phyloP scores from a whole-genome alignment of 2,888 invertebrate species.

The Drosophila robusta region DNA sequence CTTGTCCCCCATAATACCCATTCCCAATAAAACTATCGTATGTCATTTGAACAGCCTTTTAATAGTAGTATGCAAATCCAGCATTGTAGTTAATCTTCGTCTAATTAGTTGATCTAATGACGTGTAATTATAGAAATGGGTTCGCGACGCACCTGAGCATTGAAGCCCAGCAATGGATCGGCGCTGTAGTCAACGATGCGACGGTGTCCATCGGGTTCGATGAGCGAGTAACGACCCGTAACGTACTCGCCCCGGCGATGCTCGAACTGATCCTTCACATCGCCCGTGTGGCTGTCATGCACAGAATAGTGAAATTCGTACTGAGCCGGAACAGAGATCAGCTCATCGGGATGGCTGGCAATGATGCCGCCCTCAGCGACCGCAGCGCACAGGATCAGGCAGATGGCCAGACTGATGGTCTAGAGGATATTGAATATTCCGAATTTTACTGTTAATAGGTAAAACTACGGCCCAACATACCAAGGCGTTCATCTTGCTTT shows the following conservation, averaged over 20 bases:
- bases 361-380: conserved; percentile 62
- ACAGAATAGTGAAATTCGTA: conserved; percentile 85
- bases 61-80: conserved; percentile 16
- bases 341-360: conserved; percentile 68
- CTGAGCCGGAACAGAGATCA: conserved; percentile 79
- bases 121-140: conserved; percentile 53
- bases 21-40: not conserved
- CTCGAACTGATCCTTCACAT: conserved; percentile 85
- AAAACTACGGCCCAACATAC: conserved; percentile 32
- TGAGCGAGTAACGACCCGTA: conserved; percentile 83
- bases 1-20: too few species aligned
- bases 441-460: not conserved
- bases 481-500: conserved; percentile 54
- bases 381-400: conserved; percentile 54
- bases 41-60: conserved; percentile 41
- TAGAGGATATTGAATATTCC: conserved; percentile 19
- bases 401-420: conserved; percentile 56
- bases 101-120: conserved; percentile 29
- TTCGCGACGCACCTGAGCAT: conserved; percentile 83
- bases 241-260: conserved; percentile 84
- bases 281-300: conserved; percentile 84
- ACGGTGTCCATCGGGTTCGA: conserved; percentile 84
- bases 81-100: not conserved
- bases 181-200: conserved; percentile 84
- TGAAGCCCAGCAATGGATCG: conserved; percentile 84